Conservation (phyloP, 2,888 invertebrate genomes). For the Acleris sparsana region DNA sequence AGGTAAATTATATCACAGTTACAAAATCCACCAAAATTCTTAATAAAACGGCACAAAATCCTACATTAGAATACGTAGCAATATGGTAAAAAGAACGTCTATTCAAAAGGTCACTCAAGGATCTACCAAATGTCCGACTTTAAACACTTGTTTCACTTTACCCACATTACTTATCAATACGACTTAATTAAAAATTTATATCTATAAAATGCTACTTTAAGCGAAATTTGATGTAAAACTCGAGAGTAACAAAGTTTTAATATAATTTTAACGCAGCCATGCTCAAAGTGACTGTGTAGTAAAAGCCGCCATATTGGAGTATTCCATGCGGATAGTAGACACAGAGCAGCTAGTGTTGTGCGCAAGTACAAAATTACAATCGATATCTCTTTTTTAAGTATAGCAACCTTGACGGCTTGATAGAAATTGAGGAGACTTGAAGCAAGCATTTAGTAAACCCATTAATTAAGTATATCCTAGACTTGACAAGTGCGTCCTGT, state of each 20-base stretch:
- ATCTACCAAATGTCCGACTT: constrained; percentile 70
- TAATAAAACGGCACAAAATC: constrained; percentile 53
- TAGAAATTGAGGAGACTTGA: background rate
- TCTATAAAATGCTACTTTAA: constrained; percentile 59
- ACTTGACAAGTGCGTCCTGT: no score
- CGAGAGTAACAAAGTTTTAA: constrained; percentile 59
- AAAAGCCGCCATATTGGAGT: constrained; percentile 78
- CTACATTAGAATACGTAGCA: constrained; percentile 60
- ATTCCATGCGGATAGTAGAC: constrained; percentile 70
- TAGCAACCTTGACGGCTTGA: constrained; percentile 8
- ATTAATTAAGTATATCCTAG: no score
- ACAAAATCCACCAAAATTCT: constrained; percentile 52
- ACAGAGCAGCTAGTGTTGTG: constrained; percentile 69
- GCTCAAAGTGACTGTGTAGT: constrained; percentile 73
- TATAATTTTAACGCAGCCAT: constrained; percentile 69
- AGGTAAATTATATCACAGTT: constrained; percentile 72
- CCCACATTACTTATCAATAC: constrained; percentile 66
- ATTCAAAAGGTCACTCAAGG: constrained; percentile 80
- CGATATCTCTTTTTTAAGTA: constrained; percentile 46
- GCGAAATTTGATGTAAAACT: constrained; percentile 54
- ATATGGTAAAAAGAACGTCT: constrained; percentile 79
- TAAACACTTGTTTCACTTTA: constrained; percentile 67
- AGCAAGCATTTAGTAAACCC: no score
- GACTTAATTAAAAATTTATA: constrained; percentile 63
- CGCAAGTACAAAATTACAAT: constrained; percentile 68